Percentiles rank a stretch among this genome's conserved stretches.
Evolutionary conservation across 2,797 vertebrate species (phyloP).

Genomic region (Loris lydekkerianus): DNA sequence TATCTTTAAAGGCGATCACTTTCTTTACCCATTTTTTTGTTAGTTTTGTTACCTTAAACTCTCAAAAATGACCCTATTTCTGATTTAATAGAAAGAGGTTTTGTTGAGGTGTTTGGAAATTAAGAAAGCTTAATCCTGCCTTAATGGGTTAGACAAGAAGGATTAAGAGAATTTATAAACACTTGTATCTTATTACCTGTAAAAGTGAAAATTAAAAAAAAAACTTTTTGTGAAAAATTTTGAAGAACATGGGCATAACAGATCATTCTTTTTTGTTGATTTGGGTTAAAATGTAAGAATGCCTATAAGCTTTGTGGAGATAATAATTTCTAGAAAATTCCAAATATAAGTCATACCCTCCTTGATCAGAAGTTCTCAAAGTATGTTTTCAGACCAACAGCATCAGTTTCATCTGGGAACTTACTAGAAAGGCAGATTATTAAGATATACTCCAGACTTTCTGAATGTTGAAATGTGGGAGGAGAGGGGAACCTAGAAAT

Average conservation of each 20-base stretch:
- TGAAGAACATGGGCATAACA: not conserved
- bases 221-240: not conserved
- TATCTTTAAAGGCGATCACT: not conserved
- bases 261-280: not conserved
- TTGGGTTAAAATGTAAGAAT: not conserved
- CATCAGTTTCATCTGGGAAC: not conserved
- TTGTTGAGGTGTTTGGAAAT: not conserved
- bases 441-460: not conserved
- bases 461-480: not conserved
- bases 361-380: not conserved
- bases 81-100: not conserved
- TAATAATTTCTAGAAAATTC: not conserved
- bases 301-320: not conserved
- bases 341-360: not conserved
- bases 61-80: not conserved
- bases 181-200: not conserved
- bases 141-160: not conserved
- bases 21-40: not conserved
- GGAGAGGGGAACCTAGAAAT: not conserved
- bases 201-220: constrained; percentile 3
- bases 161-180: not conserved
- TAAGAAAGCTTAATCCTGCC: not conserved
- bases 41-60: not conserved
- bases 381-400: not conserved
- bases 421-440: not conserved